Base-by-base conservation (phyloP, 2,797 vertebrate genomes). In the Pempheris klunzingeri region DNA sequence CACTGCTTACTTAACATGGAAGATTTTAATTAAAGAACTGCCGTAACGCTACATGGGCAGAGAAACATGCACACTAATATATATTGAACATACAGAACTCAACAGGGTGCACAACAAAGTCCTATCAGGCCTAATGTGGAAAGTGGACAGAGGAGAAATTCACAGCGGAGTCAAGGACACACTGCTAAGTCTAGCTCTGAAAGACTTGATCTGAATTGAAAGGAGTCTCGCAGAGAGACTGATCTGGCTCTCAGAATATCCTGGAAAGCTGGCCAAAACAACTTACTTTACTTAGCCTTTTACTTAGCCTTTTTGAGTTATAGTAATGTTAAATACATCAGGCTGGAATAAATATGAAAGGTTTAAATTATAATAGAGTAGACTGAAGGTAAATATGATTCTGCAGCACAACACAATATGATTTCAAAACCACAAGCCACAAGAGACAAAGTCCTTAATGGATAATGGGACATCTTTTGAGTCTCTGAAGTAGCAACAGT, bases 161-260 rank as follows among this genome's bases (percentile, higher is more conserved):
- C 65, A 71, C 44, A 65, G 43, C 38, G 36, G 44, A 74, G 55
- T 73, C 74, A 67, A 73, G 67, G 80, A 82, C 74, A 61, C 6
- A 28, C 49, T 49, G 63, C 46, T 73, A 43, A n/a, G 64, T 30
- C 46, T 32, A 50, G 24, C 57, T 71, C 57, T 79, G 30, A 79
- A 79, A 62, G 7, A 59, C 60, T 65, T 73, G 66, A 74, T 80
- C 62, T 65, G 61, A n/a, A 81, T 84, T 62, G 80, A 66, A 71
- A 43, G 6, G n/a, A 74, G 39, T 13, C 17, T 34, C 0, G 3
- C 28, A 62, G 20, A 52, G 71, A 64, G 20, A 80, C 74, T 71
- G 68, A 67, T 68, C 64, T 66, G 58, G n/a, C 32, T 69, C 63
- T 69, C 26, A 71, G 68, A 67, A 71, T 80, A 86, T 78, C 70